Conservation (phyloP, 2,113 vertebrate genomes). For the Bolborhynchus lineola region DNA sequence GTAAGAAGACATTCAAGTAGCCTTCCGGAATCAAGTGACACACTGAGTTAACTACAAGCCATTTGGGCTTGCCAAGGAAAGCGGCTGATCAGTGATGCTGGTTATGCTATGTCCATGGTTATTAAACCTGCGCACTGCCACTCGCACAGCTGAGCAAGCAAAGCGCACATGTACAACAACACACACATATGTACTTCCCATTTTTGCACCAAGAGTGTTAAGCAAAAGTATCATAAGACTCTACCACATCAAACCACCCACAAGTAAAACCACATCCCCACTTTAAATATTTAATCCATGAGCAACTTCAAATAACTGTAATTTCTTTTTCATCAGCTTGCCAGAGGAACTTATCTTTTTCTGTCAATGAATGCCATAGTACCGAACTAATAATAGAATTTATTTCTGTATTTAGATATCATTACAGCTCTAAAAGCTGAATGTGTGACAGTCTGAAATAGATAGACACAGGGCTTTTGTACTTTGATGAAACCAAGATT, state of each 20-base stretch:
- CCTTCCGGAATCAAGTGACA: background rate
- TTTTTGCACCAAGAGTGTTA: background rate
- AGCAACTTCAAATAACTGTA: background rate
- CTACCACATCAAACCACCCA: background rate
- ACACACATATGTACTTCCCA: background rate
- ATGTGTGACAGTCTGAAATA: background rate
- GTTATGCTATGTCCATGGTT: background rate
- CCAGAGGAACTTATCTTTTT: background rate
- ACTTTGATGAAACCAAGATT: background rate
- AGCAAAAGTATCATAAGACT: background rate
- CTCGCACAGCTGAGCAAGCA: background rate
- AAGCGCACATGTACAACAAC: background rate
- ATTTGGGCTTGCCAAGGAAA: background rate
- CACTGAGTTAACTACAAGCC: background rate
- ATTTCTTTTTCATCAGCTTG: background rate
- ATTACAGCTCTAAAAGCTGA: background rate
- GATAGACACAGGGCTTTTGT: background rate
- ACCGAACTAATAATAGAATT: background rate
- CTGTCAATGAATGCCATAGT: background rate
- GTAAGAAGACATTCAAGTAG: background rate
- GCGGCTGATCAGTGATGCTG: background rate
- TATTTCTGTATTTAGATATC: constrained; percentile 14
- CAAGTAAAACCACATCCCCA: background rate
- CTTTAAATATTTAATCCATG: background rate
- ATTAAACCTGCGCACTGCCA: background rate